These are phyloP conservation scores for Hedychridium roseum DNA, from an alignment of 2,888 invertebrate species.

Conservation along the genomic window DNA sequence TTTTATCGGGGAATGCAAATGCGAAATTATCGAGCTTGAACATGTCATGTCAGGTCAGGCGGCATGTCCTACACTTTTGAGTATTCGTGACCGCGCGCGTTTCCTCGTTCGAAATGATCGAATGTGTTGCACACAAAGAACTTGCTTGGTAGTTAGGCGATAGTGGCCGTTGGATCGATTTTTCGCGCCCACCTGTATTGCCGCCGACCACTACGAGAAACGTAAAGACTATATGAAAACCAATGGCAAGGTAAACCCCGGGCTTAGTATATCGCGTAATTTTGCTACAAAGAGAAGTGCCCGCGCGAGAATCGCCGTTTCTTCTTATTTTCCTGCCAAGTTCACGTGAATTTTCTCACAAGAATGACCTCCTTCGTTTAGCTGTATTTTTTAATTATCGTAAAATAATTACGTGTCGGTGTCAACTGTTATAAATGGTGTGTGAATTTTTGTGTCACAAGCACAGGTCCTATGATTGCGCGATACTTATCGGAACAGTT, in stretches of 20 bases:
- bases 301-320: not conserved
- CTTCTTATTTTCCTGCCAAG: not conserved
- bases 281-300: slow-evolving; percentile 31
- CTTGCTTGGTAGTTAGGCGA: slow-evolving; percentile 33
- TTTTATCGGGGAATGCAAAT: too few relatives aligned
- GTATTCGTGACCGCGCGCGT: not conserved
- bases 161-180: slow-evolving; percentile 52
- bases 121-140: slow-evolving; percentile 5
- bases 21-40: too few relatives aligned
- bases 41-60: too few relatives aligned
- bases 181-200: slow-evolving; percentile 47
- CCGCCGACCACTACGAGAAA: slow-evolving; percentile 40
- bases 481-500: too few relatives aligned
- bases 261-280: slow-evolving; percentile 48
- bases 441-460: too few relatives aligned
- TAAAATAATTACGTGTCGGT: too few relatives aligned
- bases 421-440: too few relatives aligned
- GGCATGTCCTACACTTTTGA: slow-evolving; percentile 2
- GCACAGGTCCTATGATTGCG: too few relatives aligned
- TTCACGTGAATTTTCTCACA: not conserved
- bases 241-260: slow-evolving; percentile 53
- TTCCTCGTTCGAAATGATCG: slow-evolving; percentile 11
- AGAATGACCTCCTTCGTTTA: too few relatives aligned
- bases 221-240: slow-evolving; percentile 40
- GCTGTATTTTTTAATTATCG: too few relatives aligned